Percentiles rank a stretch among this genome's conserved stretches.
Evolutionary conservation across 2,113 vertebrate genomes (phyloP).

Genomic region (Micromys minutus): DNA sequence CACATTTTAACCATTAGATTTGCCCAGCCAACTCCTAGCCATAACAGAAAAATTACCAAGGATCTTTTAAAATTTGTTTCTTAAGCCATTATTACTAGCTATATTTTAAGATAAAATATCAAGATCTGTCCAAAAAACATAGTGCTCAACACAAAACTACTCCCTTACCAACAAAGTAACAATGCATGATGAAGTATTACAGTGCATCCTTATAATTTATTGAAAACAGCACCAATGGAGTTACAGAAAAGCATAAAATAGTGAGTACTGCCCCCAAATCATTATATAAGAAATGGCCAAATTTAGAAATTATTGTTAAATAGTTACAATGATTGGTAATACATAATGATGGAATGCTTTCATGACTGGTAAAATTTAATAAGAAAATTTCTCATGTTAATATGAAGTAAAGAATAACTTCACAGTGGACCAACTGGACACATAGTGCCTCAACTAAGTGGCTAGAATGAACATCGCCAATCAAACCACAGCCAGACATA

Average conservation of each 20-base stretch:
- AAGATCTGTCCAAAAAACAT: not conserved
- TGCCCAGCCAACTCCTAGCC: not conserved
- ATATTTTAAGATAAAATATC: not conserved
- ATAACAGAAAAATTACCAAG: not conserved
- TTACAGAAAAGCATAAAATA: not conserved
- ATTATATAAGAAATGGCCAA: not conserved
- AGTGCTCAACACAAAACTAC: not conserved
- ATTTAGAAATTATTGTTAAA: constrained; percentile 32
- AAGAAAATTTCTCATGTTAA: not conserved
- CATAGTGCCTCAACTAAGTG: not conserved
- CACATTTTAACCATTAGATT: constrained; percentile 14
- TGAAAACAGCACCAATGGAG: constrained; percentile 20
- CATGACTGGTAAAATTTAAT: not conserved
- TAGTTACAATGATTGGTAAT: not conserved
- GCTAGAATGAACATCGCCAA: not conserved
- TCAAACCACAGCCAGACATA: not conserved
- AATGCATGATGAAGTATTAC: constrained; percentile 25
- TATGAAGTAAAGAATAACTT: not conserved
- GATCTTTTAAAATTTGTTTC: constrained; percentile 15
- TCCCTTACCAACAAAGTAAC: not conserved
- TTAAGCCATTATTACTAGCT: not conserved
- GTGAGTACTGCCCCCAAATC: not conserved
- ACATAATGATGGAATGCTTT: not conserved
- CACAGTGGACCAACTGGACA: not conserved
- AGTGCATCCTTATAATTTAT: not conserved